Conservation (phyloP, 2,113 vertebrate genomes). For the Equus przewalskii region DNA sequence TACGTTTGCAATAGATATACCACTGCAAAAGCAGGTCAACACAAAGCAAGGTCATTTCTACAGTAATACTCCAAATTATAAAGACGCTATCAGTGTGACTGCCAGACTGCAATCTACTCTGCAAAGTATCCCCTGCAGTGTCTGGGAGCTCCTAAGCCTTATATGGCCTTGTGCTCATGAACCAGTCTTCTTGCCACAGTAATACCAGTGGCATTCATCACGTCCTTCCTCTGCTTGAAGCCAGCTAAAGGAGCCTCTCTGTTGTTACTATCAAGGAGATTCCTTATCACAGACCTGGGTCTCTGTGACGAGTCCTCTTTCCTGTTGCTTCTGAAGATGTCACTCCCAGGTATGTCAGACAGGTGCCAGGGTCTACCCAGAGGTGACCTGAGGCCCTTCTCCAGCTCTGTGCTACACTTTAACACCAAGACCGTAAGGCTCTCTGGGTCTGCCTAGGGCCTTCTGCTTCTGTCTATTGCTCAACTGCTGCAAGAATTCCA, state of each 20-base stretch:
- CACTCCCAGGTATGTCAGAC: background rate
- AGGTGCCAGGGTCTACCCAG: background rate
- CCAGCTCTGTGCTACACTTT: background rate
- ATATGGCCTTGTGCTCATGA: background rate
- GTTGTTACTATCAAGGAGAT: background rate
- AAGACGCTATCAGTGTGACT: background rate
- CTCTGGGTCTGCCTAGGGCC: background rate
- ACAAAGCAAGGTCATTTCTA: background rate
- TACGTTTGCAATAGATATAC: background rate
- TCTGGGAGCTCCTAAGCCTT: background rate
- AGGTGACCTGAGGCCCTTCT: background rate
- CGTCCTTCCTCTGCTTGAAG: background rate
- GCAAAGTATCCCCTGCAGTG: background rate
- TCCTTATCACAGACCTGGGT: background rate
- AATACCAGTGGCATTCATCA: background rate
- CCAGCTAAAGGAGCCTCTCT: background rate
- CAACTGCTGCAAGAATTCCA: background rate
- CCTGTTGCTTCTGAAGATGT: background rate
- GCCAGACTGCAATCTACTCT: background rate
- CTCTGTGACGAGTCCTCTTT: background rate
- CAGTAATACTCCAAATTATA: background rate
- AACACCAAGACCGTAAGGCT: background rate
- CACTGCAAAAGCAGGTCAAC: background rate
- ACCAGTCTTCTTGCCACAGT: background rate
- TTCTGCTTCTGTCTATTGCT: background rate